These are phyloP conservation scores for Drosophila multiciliata DNA, from an alignment of 2,888 invertebrate genomes.

Conservation along the genomic window DNA sequence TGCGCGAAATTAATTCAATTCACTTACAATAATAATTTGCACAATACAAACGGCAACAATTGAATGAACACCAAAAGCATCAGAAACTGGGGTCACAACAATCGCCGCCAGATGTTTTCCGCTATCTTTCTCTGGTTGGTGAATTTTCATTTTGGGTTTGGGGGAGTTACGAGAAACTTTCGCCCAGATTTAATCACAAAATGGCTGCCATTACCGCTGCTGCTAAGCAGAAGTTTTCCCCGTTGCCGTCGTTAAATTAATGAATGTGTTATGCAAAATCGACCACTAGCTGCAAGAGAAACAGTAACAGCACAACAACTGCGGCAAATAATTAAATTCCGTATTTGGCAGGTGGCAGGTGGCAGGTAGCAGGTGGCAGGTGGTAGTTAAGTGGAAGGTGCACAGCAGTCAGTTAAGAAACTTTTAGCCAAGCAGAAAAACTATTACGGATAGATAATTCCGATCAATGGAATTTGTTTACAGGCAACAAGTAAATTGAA, in stretches of 20 bases:
- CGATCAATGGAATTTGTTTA: slow-evolving; percentile 45
- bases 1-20: slow-evolving; percentile 74
- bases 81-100: slow-evolving; percentile 1
- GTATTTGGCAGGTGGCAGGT: slow-evolving; percentile 32
- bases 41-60: slow-evolving; percentile 77
- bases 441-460: slow-evolving; percentile 43
- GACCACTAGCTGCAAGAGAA: slow-evolving; percentile 56
- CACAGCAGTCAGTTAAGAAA: slow-evolving; percentile 32
- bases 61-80: slow-evolving; percentile 49
- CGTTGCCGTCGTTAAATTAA: slow-evolving; percentile 63
- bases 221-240: slow-evolving; percentile 55
- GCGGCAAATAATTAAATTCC: slow-evolving; percentile 54
- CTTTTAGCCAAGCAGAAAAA: slow-evolving; percentile 39
- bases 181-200: slow-evolving; percentile 67
- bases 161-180: slow-evolving; percentile 52
- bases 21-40: slow-evolving; percentile 80
- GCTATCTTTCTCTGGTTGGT: not conserved
- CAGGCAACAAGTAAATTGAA: slow-evolving; percentile 17
- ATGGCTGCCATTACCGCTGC: slow-evolving; percentile 45
- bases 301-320: slow-evolving; percentile 30
- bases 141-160: slow-evolving; percentile 31
- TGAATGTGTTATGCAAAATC: slow-evolving; percentile 79
- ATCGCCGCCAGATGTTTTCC: slow-evolving; percentile 39
- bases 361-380: slow-evolving; percentile 28
- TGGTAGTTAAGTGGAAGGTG: not conserved